Percentiles rank a stretch among this genome's conserved stretches.
These are phyloP conservation scores for Acleris laterana DNA, from an alignment of 2,888 invertebrate genomes.

Conservation along the genomic window DNA sequence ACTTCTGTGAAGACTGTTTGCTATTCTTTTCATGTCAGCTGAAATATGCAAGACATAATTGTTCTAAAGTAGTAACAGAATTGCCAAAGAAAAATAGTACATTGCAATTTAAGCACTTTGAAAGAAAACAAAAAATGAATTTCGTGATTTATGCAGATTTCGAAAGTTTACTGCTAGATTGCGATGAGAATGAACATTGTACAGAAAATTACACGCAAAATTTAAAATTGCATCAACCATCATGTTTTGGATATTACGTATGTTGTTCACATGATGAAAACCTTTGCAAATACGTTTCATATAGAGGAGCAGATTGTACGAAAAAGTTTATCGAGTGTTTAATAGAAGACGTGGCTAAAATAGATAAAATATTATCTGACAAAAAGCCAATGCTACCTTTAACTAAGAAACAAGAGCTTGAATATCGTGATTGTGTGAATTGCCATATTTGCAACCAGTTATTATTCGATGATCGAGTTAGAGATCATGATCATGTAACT, in stretches of 20 bases:
- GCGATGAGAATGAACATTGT: too few relatives aligned
- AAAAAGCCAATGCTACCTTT: not conserved
- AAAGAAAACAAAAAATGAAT: constrained; percentile 2
- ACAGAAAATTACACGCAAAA: not conserved
- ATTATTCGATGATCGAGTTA: not conserved
- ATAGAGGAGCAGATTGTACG: constrained; percentile 4
- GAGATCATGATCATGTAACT: constrained; percentile 10
- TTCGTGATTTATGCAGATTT: constrained; percentile 2
- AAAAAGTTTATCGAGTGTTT: constrained; percentile 3
- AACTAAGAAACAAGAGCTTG: not conserved
- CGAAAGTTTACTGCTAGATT: not conserved
- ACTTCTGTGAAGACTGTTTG: not conserved
- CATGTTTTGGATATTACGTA: constrained; percentile 8
- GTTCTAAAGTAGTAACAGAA: not conserved
- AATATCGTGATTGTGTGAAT: not conserved
- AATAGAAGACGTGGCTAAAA: not conserved
- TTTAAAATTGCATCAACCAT: not conserved
- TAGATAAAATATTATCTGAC: not conserved
- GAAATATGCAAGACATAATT: not conserved
- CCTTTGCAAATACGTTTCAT: constrained; percentile 2
- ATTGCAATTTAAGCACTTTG: not conserved
- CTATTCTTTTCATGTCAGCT: not conserved
- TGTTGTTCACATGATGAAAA: constrained; percentile 7
- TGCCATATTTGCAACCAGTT: not conserved
- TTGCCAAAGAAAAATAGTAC: not conserved